Evolutionary conservation across 2,888 invertebrate species (phyloP).

Genomic region (Metallyticus violacea): DNA sequence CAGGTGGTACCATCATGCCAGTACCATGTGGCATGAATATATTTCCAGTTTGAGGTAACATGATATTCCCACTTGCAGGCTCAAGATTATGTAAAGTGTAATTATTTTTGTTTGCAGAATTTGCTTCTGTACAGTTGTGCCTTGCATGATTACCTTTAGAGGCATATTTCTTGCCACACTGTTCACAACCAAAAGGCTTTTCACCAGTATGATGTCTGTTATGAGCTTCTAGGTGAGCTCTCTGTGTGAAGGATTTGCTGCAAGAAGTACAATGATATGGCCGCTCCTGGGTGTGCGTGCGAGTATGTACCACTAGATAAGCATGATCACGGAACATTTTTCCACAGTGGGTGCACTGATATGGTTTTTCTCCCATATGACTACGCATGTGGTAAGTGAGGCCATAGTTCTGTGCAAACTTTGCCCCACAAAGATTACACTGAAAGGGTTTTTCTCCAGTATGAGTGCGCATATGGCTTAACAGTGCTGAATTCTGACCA

Average conservation of each 20-base stretch:
- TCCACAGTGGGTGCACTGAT: conserved; percentile 14
- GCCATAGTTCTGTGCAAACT: conserved; percentile 3
- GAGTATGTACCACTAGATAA: background rate
- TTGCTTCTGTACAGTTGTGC: background rate
- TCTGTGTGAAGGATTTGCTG: background rate
- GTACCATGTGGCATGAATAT: background rate
- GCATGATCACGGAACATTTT: conserved; percentile 18
- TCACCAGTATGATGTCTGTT: background rate
- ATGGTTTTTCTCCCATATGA: conserved; percentile 16
- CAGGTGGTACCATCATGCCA: background rate
- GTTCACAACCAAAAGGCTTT: background rate
- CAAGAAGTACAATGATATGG: background rate
- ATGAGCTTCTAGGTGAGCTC: background rate
- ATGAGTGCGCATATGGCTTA: conserved; percentile 1
- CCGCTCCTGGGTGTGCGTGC: background rate
- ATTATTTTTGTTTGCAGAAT: background rate
- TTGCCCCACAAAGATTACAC: background rate
- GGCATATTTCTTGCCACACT: background rate
- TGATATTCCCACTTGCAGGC: background rate
- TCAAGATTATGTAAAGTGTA: background rate
- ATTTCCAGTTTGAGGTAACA: background rate
- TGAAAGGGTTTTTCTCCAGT: background rate
- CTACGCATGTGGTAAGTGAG: conserved; percentile 5
- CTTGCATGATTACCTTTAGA: background rate
- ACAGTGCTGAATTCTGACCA: background rate